Evolutionary conservation across 2,888 invertebrate species (phyloP).

Genomic region (Chalcosyrphus nemorum): DNA sequence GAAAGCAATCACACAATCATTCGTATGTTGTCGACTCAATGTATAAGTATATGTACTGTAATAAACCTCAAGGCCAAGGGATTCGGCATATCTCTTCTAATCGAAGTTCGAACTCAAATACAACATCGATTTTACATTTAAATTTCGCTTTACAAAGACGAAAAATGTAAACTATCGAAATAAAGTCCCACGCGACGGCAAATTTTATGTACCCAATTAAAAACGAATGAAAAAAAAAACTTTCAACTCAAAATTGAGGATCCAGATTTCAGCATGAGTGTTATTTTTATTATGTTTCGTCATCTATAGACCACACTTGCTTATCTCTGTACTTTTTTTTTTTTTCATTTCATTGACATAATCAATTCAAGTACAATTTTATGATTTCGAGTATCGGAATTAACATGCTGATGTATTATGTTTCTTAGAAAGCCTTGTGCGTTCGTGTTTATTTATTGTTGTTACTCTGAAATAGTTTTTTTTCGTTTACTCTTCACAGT

Average conservation of each 20-base stretch:
- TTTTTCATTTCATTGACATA: not conserved
- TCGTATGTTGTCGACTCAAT: no score
- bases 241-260: not conserved
- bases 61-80: no score
- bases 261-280: not conserved
- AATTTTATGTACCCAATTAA: not conserved
- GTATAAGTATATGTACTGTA: no score
- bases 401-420: not conserved
- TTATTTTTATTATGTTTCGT: not conserved
- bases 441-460: not conserved
- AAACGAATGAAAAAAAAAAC: not conserved
- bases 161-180: not conserved
- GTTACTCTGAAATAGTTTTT: not conserved
- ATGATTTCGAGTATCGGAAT: not conserved
- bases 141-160: no score
- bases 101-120: no score
- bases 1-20: no score
- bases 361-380: not conserved
- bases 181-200: not conserved
- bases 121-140: no score
- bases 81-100: no score
- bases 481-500: not conserved
- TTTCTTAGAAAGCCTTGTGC: not conserved
- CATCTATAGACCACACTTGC: not conserved
- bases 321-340: not conserved